Base-by-base conservation (phyloP, 2,888 invertebrate genomes). In the Ernsta delagoae region DNA sequence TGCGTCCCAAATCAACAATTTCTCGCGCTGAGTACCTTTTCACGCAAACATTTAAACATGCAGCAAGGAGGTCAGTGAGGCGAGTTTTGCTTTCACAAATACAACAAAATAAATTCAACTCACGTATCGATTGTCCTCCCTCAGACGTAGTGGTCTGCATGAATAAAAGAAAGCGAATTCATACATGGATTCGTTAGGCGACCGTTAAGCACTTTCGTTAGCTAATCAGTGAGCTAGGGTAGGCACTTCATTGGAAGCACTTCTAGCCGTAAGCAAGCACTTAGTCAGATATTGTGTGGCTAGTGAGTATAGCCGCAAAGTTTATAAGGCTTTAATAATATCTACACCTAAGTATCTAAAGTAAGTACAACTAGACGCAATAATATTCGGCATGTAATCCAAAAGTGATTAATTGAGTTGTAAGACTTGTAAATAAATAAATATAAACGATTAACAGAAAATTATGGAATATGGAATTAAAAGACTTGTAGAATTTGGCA, bases 31-130 rank as follows among this genome's bases (percentile, higher is more conserved):
- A 82, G 81, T 84, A 87, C 83, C 85, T 89, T 88, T 90, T 88
- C 89, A 87, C 88, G 88, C 87, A 87, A 88, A 88, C 87, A 82
- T 84, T 89, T 85, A 82, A 85, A 84, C 84, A 82, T 79, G 77
- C 77, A 82, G 78, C 88, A 92, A 92, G 89, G 90, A 88, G 92
- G 93, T 91, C 92, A 92, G 81, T 79, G 83, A 85, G 86, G 86
- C 89, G 82, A 83, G 89, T 89, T 88, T 87, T 88, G 92, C 92
- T 92, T 93, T 93, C 92, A 92, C 92, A 92, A 92, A 92, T 85
- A 91, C 87, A 88, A 90, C 90, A 87, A 92, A 93, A 92, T 92
- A 91, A 92, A 93, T 93, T 92, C 93, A 88, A 88, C 87, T 90
- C 93, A 93, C 92, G 92, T 92, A 92, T 92, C 84, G 92, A 92